phyloP scores from a whole-genome alignment of 2,797 vertebrate genomes.

The Channa striata region DNA sequence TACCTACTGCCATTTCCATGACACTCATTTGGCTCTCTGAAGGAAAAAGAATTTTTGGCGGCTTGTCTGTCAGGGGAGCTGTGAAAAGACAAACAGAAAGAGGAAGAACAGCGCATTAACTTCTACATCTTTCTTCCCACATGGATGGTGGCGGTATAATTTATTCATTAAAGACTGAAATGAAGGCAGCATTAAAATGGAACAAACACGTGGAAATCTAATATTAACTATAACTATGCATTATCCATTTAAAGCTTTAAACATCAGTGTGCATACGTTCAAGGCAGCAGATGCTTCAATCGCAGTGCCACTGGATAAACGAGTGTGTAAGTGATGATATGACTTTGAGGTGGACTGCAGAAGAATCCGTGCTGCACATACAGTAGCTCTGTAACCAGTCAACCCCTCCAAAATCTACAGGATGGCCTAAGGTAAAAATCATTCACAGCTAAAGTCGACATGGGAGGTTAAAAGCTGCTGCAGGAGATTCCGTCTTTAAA shows the following conservation, averaged over 20 bases:
- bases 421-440: constrained; percentile 26
- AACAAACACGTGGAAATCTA: constrained; percentile 55
- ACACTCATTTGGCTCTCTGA: constrained; percentile 92
- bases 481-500: constrained; percentile 33
- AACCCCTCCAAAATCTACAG: constrained; percentile 36
- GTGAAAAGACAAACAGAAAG: constrained; percentile 72
- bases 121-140: constrained; percentile 44
- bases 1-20: constrained; percentile 94
- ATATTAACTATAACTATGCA: constrained; percentile 55
- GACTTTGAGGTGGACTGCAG: constrained; percentile 45
- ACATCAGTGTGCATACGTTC: constrained; percentile 51
- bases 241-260: constrained; percentile 48
- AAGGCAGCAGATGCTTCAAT: constrained; percentile 67
- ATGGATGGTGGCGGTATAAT: constrained; percentile 56
- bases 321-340: constrained; percentile 51
- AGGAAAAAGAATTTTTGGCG: constrained; percentile 95
- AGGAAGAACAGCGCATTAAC: constrained; percentile 49
- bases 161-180: constrained; percentile 66
- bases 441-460: constrained; percentile 40
- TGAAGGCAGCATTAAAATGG: constrained; percentile 51
- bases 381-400: constrained; percentile 38
- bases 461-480: constrained; percentile 34
- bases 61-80: constrained; percentile 97
- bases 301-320: constrained; percentile 53
- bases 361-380: constrained; percentile 30